Evolutionary conservation across 2,888 invertebrate genomes (phyloP).

Genomic region (Aphodius granarius): DNA sequence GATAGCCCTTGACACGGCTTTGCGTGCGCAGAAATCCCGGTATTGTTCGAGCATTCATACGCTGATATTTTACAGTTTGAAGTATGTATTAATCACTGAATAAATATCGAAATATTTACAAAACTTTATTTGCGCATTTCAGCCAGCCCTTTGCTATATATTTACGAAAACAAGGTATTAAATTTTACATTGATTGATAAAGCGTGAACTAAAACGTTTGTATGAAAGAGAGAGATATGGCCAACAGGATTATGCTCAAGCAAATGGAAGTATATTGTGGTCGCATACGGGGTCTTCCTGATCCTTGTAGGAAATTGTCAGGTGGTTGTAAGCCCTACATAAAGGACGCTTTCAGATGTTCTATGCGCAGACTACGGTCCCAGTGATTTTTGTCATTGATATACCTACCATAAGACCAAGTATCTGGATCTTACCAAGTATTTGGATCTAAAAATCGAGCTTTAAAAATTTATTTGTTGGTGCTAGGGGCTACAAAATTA

Average conservation of each 20-base stretch:
- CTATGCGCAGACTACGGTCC: background rate
- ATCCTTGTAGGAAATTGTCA: constrained; percentile 31
- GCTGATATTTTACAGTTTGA: too few species aligned
- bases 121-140: too few species aligned
- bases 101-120: too few species aligned
- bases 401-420: background rate
- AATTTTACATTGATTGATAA: background rate
- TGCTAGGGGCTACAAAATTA: too few species aligned
- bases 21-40: background rate
- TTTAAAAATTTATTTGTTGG: background rate
- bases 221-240: constrained; percentile 28
- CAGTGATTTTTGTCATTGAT: background rate
- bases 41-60: background rate
- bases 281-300: constrained; percentile 20
- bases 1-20: background rate
- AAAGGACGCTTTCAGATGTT: constrained; percentile 25
- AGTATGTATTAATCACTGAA: too few species aligned
- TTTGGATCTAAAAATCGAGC: background rate
- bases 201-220: background rate
- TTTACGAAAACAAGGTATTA: constrained; percentile 5
- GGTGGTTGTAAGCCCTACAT: constrained; percentile 32
- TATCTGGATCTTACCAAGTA: background rate
- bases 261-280: constrained; percentile 23
- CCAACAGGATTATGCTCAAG: constrained; percentile 31
- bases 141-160: too few species aligned